Percentiles rank a stretch among this genome's conserved stretches.
Evolutionary conservation across 2,888 invertebrate genomes (phyloP).

Genomic region (Bruchidius siliquastri): DNA sequence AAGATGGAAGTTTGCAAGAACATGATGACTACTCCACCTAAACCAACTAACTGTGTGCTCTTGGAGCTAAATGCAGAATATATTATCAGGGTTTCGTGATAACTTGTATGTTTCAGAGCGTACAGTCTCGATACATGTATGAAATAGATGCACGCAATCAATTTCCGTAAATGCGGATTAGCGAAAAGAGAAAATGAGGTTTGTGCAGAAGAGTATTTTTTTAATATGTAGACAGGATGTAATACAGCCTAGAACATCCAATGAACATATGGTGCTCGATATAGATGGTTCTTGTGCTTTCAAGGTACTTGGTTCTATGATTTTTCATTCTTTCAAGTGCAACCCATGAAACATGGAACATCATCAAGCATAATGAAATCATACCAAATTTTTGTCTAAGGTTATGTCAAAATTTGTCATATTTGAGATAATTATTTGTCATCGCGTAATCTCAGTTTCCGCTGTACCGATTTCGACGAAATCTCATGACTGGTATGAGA

Average conservation of each 20-base stretch:
- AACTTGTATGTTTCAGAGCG: conserved; percentile 20
- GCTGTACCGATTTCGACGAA: no score
- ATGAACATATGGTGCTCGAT: neutral
- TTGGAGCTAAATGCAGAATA: conserved; percentile 9
- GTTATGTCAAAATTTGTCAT: no score
- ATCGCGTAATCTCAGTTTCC: no score
- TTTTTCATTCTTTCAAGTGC: no score
- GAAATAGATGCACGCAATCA: neutral
- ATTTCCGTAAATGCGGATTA: neutral
- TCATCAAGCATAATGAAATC: no score
- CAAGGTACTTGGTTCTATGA: no score
- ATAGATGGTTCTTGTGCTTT: no score
- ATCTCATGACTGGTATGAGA: no score
- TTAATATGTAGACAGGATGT: neutral
- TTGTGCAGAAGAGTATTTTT: neutral
- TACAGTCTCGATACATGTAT: conserved; percentile 11
- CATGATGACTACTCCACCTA: conserved; percentile 7
- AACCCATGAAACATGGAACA: no score
- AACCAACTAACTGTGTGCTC: conserved; percentile 5
- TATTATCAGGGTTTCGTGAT: conserved; percentile 16
- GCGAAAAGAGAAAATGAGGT: neutral
- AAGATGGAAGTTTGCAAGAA: neutral
- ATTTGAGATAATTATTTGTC: no score
- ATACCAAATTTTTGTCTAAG: no score
- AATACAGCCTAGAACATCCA: neutral